A percentile compares a stretch with the other conserved stretches of the same genome.
Evolutionary conservation across 2,113 vertebrate genomes (phyloP).

Genomic region (Ptyas mucosa): DNA sequence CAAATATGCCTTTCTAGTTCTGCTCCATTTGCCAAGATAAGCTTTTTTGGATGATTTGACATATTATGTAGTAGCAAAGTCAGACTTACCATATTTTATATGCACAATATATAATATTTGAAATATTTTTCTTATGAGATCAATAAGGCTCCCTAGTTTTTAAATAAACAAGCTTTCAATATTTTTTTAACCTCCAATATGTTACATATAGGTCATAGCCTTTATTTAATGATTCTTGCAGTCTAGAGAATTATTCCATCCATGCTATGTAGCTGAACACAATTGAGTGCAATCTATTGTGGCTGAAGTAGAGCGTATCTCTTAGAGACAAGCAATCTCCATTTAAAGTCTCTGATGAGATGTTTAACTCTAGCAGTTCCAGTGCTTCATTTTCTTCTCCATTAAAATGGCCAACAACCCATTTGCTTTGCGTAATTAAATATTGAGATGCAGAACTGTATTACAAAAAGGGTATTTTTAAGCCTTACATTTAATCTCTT

Average conservation of each 20-base stretch:
- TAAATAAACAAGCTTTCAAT: not conserved
- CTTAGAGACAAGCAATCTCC: conserved; percentile 26
- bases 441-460: conserved; percentile 3
- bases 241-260: conserved; percentile 28
- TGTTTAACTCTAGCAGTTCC: conserved; percentile 23
- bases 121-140: conserved; percentile 27
- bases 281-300: conserved; percentile 19
- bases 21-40: not conserved
- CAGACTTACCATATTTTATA: conserved; percentile 4
- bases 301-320: not conserved
- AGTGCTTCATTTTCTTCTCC: conserved; percentile 10
- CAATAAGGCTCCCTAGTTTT: not conserved
- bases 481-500: not conserved
- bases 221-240: conserved; percentile 26
- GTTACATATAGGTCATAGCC: not conserved
- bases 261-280: not conserved
- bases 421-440: conserved; percentile 4
- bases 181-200: conserved; percentile 5
- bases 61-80: not conserved
- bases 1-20: not conserved
- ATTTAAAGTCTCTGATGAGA: conserved; percentile 12
- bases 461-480: not conserved
- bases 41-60: not conserved
- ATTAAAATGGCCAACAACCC: conserved; percentile 20
- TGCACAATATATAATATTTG: conserved; percentile 13